Evolutionary conservation across 2,113 vertebrate genomes (phyloP), one percentile per base, ranked within the genome.

Genomic region (Alexandromys fortis): DNA sequence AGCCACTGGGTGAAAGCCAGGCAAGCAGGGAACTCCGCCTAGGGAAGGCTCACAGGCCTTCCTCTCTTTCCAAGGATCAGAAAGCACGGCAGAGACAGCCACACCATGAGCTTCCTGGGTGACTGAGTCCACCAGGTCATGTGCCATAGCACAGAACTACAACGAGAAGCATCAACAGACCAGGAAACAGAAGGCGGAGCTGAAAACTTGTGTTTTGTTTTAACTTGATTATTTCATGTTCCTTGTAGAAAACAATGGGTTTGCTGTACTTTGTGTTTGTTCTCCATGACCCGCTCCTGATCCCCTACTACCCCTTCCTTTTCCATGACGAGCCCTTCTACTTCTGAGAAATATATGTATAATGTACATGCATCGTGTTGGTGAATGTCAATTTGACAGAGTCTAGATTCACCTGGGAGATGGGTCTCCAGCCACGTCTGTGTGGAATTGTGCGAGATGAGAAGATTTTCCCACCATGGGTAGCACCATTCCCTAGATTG

Each of bases 1-100:
- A 97, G 97, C 96, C 96, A 97, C 83, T 90, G 21, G 30, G 87
- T 96, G 93, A 86, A 97, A 96, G 94, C 52, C 95, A 90, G 68
- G 95, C 65, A 42, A 47, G 35, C 79, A 77, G 94, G 70, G 79
- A 97, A 33, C n/a, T 70, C 97, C 76, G 45, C 89, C 75, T 65
- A 52, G 95, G 0, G 13, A 5, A 21, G 82, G 38, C 26, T 7
- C 16, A 13, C 0, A 16, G 55, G 5, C 42, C 70, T 42, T 16
- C 1, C 55, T 87, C 65, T 65, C 24, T 1, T 35, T 86, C 16
- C 22, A 19, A 52, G 70, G 49, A 45, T 5, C 30, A 65, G 42
- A 61, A 67, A 76, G 8, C 13, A 0, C 5, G 38, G 68, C 30
- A 30, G 30, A 22, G 63, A 47, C 42, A 72, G 35, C 9, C 33